phyloP scores from a whole-genome alignment of 23 tunicate species.

The Oikopleura vanhoeffeni region DNA sequence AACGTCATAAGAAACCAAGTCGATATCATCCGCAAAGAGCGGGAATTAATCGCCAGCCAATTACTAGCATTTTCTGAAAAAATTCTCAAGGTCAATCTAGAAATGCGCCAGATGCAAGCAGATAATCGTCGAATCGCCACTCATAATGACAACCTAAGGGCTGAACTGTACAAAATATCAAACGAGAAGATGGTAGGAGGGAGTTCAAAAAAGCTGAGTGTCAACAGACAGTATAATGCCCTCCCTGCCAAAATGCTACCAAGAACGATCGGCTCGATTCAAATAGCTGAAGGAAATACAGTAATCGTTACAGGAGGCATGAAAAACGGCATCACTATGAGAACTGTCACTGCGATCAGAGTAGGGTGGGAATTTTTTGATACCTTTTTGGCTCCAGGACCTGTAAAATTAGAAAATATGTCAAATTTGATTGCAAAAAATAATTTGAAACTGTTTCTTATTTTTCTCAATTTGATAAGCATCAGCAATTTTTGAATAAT shows the following conservation, averaged over 20 bases:
- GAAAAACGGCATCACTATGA: background rate
- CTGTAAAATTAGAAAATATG: no score
- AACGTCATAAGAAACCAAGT: background rate
- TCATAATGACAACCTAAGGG: background rate
- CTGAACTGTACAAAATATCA: no score
- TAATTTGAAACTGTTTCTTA: no score
- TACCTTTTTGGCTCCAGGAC: no score
- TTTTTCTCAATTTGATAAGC: no score
- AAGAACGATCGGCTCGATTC: background rate
- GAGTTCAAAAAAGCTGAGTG: no score
- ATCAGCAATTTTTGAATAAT: no score
- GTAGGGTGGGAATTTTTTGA: no score
- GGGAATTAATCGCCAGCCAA: background rate
- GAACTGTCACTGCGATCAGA: background rate
- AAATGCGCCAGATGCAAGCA: background rate
- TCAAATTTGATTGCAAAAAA: no score
- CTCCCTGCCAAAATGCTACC: background rate
- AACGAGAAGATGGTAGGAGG: no score
- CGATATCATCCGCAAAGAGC: background rate
- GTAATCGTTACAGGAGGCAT: background rate
- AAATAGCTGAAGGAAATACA: background rate
- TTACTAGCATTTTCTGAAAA: background rate
- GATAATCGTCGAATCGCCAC: background rate
- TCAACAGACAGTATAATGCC: no score
- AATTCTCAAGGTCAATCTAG: background rate